Conservation (phyloP, 2,888 invertebrate genomes). For the Drosophila mercatorum region DNA sequence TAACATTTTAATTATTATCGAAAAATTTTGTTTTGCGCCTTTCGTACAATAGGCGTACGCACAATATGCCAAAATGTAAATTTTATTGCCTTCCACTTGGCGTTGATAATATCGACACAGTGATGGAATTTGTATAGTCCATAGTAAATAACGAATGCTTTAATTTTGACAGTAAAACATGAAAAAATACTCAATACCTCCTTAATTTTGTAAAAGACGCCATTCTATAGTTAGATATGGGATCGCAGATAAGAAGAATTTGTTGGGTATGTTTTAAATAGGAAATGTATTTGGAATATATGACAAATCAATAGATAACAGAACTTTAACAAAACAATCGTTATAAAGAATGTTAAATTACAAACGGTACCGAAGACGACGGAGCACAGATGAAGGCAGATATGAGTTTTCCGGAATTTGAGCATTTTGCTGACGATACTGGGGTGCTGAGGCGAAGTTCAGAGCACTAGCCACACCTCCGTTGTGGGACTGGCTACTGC, state of each 20-base stretch:
- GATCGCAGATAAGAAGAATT: conserved; percentile 6
- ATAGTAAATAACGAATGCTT: conserved; percentile 46
- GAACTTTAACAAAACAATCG: conserved; percentile 52
- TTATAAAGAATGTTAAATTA: conserved; percentile 33
- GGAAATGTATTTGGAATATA: conserved; percentile 59
- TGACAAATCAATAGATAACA: conserved; percentile 69
- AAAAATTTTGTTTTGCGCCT: conserved; percentile 60
- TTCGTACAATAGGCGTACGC: conserved; percentile 37
- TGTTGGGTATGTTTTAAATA: conserved; percentile 44
- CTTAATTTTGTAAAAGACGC: conserved; percentile 2
- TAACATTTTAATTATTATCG: conserved; percentile 79
- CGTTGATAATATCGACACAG: conserved; percentile 38
- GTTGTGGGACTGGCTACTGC: conserved; percentile 65
- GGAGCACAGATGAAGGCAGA: conserved; percentile 75
- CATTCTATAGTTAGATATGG: conserved; percentile 12
- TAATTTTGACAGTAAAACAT: conserved; percentile 43
- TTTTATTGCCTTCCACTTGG: conserved; percentile 63
- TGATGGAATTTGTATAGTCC: conserved; percentile 65
- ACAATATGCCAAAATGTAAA: conserved; percentile 55
- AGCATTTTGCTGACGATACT: conserved; percentile 50
- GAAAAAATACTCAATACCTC: conserved; percentile 23
- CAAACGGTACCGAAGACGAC: conserved; percentile 71
- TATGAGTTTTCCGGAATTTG: conserved; percentile 72
- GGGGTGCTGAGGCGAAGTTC: conserved; percentile 74
- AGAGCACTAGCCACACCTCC: conserved; percentile 78